Base-by-base conservation (phyloP, 1,140 invertebrate genomes). In the Rhagoletis zephyria region DNA sequence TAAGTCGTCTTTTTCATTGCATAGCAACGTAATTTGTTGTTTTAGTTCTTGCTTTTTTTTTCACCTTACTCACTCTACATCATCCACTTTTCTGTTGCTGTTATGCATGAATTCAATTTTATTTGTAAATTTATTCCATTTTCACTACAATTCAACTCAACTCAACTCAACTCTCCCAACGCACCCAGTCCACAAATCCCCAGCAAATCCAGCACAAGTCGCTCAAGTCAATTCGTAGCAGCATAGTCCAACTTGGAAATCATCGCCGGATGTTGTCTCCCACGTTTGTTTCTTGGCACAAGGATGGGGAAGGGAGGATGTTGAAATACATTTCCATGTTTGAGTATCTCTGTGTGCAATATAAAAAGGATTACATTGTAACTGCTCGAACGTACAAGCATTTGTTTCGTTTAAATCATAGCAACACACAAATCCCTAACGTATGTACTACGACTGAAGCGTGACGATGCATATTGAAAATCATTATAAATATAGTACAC, bases 121-220 rank as follows among this genome's bases (percentile, higher is more conserved):
- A 42, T 87, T 87, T 87, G 81, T 77, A 87, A 87, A 87, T 87
- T 87, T 87, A 87, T 87, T 87, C 87, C 77, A 85, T 87, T 87
- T 87, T 70, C 87, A 67, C 64, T 85, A 4, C 74, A 59, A 81
- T 30, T 30, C 30, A 30, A 81, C n/a, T 48, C n/a, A 81, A 56
- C 74, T 19, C 30, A 67, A 67, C 64, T 40, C n/a, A 67, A 30
- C 64, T 67, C 48, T 51, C 74, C 19, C 16, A 56, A 81, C 42
- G 74, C 48, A 10, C 16, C 56, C 48, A 81, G 74, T 48, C 74
- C 74, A 81, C 74, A 81, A 81, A 81, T 81, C 74, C 45, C 74
- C 14, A 81, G 74, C 19, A 81, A 81, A 81, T 81, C 48, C 74
- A 81, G n/a, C 48, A 56, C 74, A 81, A 81, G 51, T 81, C 74